These are phyloP conservation scores for Xiphophorus maculatus DNA, from an alignment of 2,113 vertebrate species.

Conservation along the genomic window DNA sequence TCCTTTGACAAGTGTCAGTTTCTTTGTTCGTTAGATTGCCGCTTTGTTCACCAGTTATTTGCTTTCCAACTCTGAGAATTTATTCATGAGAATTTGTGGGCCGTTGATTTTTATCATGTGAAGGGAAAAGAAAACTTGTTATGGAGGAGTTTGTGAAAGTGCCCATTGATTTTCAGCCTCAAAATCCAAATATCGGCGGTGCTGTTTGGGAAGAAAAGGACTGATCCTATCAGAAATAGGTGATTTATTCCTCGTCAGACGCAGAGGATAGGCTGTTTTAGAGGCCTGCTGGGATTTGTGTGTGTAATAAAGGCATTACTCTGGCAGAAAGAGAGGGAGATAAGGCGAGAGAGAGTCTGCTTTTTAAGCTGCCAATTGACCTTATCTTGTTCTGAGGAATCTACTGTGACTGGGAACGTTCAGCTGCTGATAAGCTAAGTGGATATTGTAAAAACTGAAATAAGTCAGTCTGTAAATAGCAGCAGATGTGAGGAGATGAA, in stretches of 20 bases:
- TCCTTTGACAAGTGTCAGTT: slow-evolving; percentile 1
- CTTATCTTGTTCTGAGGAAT: slow-evolving; percentile 43
- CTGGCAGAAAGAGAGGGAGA: slow-evolving; percentile 25
- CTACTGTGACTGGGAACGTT: slow-evolving; percentile 26
- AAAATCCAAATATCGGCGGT: background rate
- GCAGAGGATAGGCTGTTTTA: slow-evolving; percentile 14
- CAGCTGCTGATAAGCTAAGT: slow-evolving; percentile 52
- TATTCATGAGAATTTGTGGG: background rate
- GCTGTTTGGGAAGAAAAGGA: slow-evolving; percentile 6
- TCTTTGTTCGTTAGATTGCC: background rate
- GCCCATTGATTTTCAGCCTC: background rate
- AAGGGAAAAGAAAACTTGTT: background rate
- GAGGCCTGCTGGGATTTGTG: slow-evolving; percentile 5
- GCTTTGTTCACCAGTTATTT: slow-evolving; percentile 2
- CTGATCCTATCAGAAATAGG: background rate
- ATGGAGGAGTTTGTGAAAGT: background rate
- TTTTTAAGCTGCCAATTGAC: slow-evolving; percentile 41
- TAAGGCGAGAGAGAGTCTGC: slow-evolving; percentile 10
- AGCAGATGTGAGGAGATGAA: slow-evolving; percentile 43
- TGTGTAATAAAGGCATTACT: slow-evolving; percentile 24
- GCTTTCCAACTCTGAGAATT: background rate
- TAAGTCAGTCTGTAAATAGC: slow-evolving; percentile 50
- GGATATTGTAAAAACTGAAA: slow-evolving; percentile 44
- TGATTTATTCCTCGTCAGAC: slow-evolving; percentile 23
- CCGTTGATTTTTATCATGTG: background rate